These are phyloP conservation scores for Epinephelus fuscoguttatus DNA, from an alignment of 2,113 vertebrate genomes.

Conservation along the genomic window DNA sequence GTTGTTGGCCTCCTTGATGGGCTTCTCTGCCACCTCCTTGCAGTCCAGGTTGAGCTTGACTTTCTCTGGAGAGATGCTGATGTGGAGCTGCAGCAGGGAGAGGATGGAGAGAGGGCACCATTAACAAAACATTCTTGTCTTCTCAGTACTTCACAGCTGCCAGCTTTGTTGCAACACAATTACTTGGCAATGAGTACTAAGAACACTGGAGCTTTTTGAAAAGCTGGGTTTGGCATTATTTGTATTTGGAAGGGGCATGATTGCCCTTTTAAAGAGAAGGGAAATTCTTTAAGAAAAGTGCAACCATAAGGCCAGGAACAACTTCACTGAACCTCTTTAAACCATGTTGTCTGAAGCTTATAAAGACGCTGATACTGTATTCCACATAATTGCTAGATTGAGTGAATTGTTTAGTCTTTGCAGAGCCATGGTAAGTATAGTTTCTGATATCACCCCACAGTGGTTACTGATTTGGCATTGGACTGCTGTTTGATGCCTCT, in stretches of 20 bases:
- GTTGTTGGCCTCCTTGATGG: conserved; percentile 93
- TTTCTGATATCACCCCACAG: conserved; percentile 62
- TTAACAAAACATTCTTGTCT: conserved; percentile 49
- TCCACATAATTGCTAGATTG: conserved; percentile 47
- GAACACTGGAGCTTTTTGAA: conserved; percentile 31
- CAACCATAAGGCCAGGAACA: conserved; percentile 26
- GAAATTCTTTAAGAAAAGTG: conserved; percentile 39
- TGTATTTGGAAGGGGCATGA: conserved; percentile 34
- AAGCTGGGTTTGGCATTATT: conserved; percentile 52
- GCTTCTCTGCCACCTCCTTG: conserved; percentile 93
- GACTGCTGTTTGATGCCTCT: conserved; percentile 62
- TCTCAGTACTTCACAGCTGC: conserved; percentile 13
- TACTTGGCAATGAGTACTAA: conserved; percentile 37
- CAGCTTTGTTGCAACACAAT: conserved; percentile 46
- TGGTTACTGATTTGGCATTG: conserved; percentile 51
- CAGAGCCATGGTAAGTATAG: conserved; percentile 66
- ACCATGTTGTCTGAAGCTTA: conserved; percentile 34
- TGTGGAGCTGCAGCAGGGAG: conserved; percentile 89
- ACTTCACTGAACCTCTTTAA: conserved; percentile 45
- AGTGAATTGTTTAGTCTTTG: conserved; percentile 59
- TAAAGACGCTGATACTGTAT: conserved; percentile 43
- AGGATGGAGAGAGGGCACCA: conserved; percentile 23
- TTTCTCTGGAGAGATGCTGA: conserved; percentile 91
- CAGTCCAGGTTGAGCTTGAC: conserved; percentile 96
- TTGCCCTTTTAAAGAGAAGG: conserved; percentile 36